These are phyloP conservation scores for Psettodes erumei DNA, from an alignment of 2,113 vertebrate genomes.

Conservation along the genomic window DNA sequence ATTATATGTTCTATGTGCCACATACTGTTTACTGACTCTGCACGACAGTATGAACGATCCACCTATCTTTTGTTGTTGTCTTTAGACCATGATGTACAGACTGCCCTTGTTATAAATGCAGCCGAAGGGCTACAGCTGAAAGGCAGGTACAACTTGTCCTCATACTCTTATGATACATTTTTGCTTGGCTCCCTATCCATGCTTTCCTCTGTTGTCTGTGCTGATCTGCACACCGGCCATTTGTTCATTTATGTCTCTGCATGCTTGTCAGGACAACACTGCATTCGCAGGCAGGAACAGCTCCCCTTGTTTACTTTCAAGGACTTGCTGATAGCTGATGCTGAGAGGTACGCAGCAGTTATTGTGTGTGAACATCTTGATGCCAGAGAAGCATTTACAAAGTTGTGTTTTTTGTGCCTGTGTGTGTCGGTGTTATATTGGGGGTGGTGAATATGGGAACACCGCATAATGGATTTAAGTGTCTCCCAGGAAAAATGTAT, in stretches of 20 bases:
- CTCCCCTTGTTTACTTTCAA: conserved; percentile 29
- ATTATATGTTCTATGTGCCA: background rate
- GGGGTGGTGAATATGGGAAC: conserved; percentile 43
- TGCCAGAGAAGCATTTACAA: conserved; percentile 23
- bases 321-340: conserved; percentile 24
- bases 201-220: background rate
- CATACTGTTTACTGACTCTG: conserved; percentile 5
- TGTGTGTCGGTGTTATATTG: conserved; percentile 37
- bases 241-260: conserved; percentile 16
- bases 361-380: background rate
- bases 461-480: conserved; percentile 61
- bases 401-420: conserved; percentile 31
- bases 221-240: conserved; percentile 15
- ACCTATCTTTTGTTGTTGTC: conserved; percentile 27
- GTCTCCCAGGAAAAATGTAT: conserved; percentile 64
- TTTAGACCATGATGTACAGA: conserved; percentile 19
- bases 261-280: conserved; percentile 5
- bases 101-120: conserved; percentile 21
- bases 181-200: background rate
- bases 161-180: conserved; percentile 11
- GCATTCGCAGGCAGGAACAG: conserved; percentile 8
- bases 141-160: conserved; percentile 45
- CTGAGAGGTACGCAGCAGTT: conserved; percentile 26
- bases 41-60: conserved; percentile 36
- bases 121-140: conserved; percentile 14